Evolutionary conservation across 92 coral and sea anemone genomes (phyloP), one percentile per base, ranked within the genome.

Genomic region (Porites evermanni): DNA sequence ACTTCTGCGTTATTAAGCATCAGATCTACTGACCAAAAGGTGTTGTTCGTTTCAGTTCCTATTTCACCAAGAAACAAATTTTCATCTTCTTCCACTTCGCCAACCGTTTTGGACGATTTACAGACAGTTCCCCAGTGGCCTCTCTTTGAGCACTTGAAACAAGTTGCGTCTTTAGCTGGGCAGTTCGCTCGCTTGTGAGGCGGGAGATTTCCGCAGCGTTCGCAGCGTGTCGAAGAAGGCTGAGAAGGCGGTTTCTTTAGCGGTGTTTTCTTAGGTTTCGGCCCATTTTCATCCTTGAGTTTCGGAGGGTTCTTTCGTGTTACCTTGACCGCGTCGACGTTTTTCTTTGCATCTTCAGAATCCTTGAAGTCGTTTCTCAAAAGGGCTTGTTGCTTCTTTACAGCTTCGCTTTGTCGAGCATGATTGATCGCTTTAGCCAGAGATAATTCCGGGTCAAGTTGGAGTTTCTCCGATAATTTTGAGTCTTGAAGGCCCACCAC

Each of bases 401-500:
- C 68, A 53, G 86, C 78, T 71, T 93, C 90, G 68, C 91, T 87
- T 63, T 83, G 88, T 61, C 85, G 77, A 1, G 91, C 93, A 56
- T 78, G 81, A 63, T 75, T 69, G 17, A 86, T 74, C 58, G 89
- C 89, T 86, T 82, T 89, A 21, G 77, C 77, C 2, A 89, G 75
- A 1, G 95, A 86, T 9, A 89, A 75, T 7, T 64, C 77, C 6
- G 93, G 65, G 68, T 86, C 89, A 13, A 92, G 80, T 67, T 92
- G 95, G 14, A 89, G 72, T 72, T 80, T 84, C 52, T 92, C 92
- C 6, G 81, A 53, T 12, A 92, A 67, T 77, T 80, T 89, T 7
- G 84, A 79, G 69, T 92, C 81, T 63, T 47, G 90, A 21, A 92
- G 85, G 54, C 93, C 95, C 44, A 92, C 95, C 12, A 86, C 87